Conservation (phyloP, 2,113 vertebrate species). For the Odocoileus virginianus region DNA sequence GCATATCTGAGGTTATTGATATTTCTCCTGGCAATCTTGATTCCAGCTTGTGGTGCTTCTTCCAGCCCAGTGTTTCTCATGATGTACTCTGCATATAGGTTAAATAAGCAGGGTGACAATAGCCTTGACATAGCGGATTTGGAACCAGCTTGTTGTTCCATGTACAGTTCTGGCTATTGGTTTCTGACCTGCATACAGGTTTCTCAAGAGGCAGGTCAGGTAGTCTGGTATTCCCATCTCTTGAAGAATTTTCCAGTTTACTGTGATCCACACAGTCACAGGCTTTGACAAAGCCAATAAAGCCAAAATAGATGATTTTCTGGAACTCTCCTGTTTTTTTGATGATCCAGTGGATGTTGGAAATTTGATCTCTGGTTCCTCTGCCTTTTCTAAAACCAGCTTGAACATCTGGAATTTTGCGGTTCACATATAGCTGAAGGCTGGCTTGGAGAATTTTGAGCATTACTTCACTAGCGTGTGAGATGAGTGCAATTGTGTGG, state of each 20-base stretch:
- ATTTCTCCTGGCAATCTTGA: background rate
- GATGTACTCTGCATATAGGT: background rate
- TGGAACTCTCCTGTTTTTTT: too few relatives aligned
- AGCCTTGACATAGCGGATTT: background rate
- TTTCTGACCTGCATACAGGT: background rate
- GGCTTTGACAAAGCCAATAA: too few relatives aligned
- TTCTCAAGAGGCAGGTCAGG: background rate
- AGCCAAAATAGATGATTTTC: too few relatives aligned
- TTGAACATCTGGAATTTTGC: background rate
- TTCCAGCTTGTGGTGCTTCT: background rate
- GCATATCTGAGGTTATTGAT: background rate
- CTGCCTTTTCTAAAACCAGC: background rate
- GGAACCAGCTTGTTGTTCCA: background rate
- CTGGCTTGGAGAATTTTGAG: background rate
- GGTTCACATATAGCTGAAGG: background rate
- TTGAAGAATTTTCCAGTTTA: too few relatives aligned
- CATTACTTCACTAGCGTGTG: background rate
- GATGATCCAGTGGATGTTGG: too few relatives aligned
- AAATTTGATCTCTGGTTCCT: too few relatives aligned
- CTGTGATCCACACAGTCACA: too few relatives aligned
- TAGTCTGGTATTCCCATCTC: too few relatives aligned
- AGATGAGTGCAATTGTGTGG: background rate
- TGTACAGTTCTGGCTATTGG: background rate
- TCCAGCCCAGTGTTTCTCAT: background rate
- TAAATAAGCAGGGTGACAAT: background rate